phyloP scores from a whole-genome alignment of 2,113 vertebrate genomes.

The Agelaius phoeniceus region DNA sequence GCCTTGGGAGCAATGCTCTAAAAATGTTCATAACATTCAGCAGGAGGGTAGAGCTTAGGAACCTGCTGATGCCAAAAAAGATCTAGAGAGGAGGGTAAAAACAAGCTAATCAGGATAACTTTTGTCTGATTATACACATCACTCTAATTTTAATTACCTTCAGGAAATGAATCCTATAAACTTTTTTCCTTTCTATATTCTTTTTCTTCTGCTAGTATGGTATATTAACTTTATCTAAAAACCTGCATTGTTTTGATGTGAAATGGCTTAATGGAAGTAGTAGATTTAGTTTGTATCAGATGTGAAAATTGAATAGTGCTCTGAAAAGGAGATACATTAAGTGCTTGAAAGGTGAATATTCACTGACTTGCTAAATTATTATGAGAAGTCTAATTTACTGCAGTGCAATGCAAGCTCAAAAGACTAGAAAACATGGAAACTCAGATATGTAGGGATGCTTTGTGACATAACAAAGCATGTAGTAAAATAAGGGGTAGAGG shows the following conservation, averaged over 20 bases:
- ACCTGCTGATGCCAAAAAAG: background rate
- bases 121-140: background rate
- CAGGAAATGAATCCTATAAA: background rate
- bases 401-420: background rate
- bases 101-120: background rate
- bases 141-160: background rate
- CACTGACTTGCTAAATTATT: background rate
- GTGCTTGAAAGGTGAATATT: background rate
- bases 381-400: background rate
- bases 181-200: background rate
- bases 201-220: background rate
- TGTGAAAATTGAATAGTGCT: background rate
- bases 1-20: background rate
- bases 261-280: background rate
- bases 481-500: rapidly evolving
- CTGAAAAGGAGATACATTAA: background rate
- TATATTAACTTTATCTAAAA: background rate
- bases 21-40: background rate
- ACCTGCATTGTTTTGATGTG: background rate
- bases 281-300: background rate
- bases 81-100: background rate
- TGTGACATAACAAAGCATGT: background rate
- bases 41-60: background rate
- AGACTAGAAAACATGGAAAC: background rate
- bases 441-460: background rate